phyloP scores from a whole-genome alignment of 2,888 invertebrate genomes.

The Plusia festucae region DNA sequence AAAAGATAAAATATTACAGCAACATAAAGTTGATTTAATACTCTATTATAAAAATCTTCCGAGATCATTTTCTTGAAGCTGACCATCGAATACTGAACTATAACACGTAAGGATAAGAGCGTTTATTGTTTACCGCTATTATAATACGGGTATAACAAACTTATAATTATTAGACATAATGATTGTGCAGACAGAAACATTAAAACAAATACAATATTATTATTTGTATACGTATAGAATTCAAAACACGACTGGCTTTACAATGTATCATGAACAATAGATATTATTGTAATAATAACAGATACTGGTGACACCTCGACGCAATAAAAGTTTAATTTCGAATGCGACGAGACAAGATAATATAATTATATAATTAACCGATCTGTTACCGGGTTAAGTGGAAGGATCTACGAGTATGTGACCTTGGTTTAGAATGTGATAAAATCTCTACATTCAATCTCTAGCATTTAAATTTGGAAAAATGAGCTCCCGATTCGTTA shows the following conservation, averaged over 20 bases:
- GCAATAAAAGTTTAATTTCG: constrained; percentile 51
- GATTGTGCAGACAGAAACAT: constrained; percentile 51
- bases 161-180: constrained; percentile 61
- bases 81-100: constrained; percentile 15
- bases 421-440: neutral
- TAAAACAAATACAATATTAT: constrained; percentile 62
- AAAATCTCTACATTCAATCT: too few species aligned
- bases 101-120: constrained; percentile 15
- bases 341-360: constrained; percentile 22
- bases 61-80: constrained; percentile 29
- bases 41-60: constrained; percentile 55
- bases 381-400: constrained; percentile 1
- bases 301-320: constrained; percentile 31
- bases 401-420: neutral
- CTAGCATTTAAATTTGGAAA: neutral
- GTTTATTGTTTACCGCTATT: constrained; percentile 11
- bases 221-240: constrained; percentile 63
- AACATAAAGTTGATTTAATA: constrained; percentile 57
- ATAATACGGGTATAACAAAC: constrained; percentile 41
- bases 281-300: constrained; percentile 68
- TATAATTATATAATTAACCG: constrained; percentile 29
- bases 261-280: constrained; percentile 73
- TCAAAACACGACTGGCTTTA: constrained; percentile 60
- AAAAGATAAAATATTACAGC: constrained; percentile 36
- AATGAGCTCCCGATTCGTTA: too few species aligned